Evolutionary conservation across 2,797 vertebrate species (phyloP).

Genomic region (Coregonus suidteri): DNA sequence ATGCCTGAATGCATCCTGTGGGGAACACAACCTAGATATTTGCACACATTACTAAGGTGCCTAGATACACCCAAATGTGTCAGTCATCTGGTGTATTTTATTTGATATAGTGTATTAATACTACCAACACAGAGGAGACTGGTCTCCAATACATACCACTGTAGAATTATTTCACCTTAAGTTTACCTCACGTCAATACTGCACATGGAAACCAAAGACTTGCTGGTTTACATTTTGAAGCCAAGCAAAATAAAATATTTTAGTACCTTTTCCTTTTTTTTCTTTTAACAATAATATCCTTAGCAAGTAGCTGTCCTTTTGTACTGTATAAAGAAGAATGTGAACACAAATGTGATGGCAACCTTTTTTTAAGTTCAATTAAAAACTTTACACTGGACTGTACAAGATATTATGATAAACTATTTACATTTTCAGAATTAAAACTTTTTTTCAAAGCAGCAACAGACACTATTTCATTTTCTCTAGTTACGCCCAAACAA

Average conservation of each 20-base stretch:
- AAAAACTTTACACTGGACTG: slow-evolving; percentile 99
- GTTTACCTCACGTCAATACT: slow-evolving; percentile 99
- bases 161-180: slow-evolving; percentile 90
- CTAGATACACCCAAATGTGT: slow-evolving; percentile 82
- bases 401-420: slow-evolving; percentile 99
- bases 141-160: slow-evolving; percentile 90
- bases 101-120: slow-evolving; percentile 86
- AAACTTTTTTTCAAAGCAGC: slow-evolving; percentile 98
- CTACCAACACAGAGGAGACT: slow-evolving; percentile 88
- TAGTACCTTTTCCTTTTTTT: slow-evolving; percentile 74
- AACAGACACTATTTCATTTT: slow-evolving; percentile 96
- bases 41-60: slow-evolving; percentile 86
- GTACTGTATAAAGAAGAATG: slow-evolving; percentile 93
- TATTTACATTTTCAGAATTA: slow-evolving; percentile 99
- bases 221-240: slow-evolving; percentile 94
- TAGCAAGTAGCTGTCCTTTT: slow-evolving; percentile 88
- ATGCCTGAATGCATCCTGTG: slow-evolving; percentile 90
- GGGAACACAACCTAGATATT: slow-evolving; percentile 77
- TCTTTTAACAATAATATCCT: slow-evolving; percentile 84
- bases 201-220: slow-evolving; percentile 96
- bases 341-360: slow-evolving; percentile 95
- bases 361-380: slow-evolving; percentile 93
- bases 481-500: slow-evolving; percentile 93
- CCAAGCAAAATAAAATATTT: slow-evolving; percentile 84
- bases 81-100: slow-evolving; percentile 78